Base-by-base conservation (phyloP, 53 echinoderm and acorn worm species). In the Crossaster papposus region DNA sequence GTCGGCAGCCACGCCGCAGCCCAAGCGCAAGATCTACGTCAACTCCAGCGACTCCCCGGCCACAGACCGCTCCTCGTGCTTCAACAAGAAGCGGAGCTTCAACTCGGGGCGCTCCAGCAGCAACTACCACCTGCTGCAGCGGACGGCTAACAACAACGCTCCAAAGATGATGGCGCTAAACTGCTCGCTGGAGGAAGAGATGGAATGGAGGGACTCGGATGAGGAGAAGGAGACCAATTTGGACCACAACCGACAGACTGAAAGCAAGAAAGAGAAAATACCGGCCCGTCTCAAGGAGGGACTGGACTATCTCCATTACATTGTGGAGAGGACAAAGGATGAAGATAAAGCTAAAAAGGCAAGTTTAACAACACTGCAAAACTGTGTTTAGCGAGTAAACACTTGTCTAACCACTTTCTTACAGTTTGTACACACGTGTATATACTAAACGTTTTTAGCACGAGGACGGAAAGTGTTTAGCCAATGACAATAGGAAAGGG, bases 271-370 rank as follows among this genome's bases (percentile, higher is more conserved):
- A 17, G 89, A 91, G 65, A 91, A 91, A 63, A 86, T 94, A 30
- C 94, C 94, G 29, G 86, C 96, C n/a, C 77, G 96, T 24, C 89
- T 96, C 51, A 92, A 91, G 55, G 94, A 96, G 54, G 96, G 96
- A 1, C 51, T 96, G 75, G 94, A 93, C 23, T 94, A 88, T 77
- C 92, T 96, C 68, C 90, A 93, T 65, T 96, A 91, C 81, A 94
- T 96, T 35, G 96, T 96, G 54, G 96, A 96, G 83, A 89, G 96
- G 74, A 96, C 96, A 32, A 96, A 93, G 83, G 94, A 87, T 0
- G 91, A 89, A 30, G 96, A 96, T 82, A 93, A 93, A 79, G 93
- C 94, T 83, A 94, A 91, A 72, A 89, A 86, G 94, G 96, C 94
- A 85, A 29, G 65, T 15, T 26, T 5, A 9, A 9, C 44, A 44